A percentile compares a stretch with the other conserved stretches of the same genome.
Evolutionary conservation across 1,140 invertebrate species (phyloP).

Genomic region (Octopus sinensis): DNA sequence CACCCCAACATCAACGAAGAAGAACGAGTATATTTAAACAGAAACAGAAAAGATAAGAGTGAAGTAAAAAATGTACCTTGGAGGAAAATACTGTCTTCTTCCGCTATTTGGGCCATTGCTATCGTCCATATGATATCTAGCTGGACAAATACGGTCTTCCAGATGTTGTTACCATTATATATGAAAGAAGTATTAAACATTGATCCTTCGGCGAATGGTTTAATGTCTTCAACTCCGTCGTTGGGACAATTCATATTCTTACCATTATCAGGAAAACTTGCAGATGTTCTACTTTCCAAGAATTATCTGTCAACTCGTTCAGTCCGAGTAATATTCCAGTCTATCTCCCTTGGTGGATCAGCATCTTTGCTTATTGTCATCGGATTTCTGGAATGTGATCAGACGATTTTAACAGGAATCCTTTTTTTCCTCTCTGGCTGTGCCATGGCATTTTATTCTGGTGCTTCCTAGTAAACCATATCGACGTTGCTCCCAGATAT

Average conservation of each 20-base stretch:
- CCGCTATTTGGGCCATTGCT: too few species aligned
- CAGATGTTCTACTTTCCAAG: conserved; percentile 71
- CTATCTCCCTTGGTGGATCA: conserved; percentile 15
- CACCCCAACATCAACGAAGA: too few species aligned
- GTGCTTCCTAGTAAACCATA: conserved; percentile 76
- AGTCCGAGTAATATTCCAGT: conserved; percentile 60
- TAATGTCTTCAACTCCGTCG: conserved; percentile 61
- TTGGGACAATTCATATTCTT: conserved; percentile 76
- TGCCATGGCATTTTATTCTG: conserved; percentile 15
- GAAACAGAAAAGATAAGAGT: too few species aligned
- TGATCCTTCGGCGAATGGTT: too few species aligned
- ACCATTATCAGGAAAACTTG: conserved; percentile 72
- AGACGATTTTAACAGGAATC: conserved; percentile 20
- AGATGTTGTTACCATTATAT: too few species aligned
- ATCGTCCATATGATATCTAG: too few species aligned
- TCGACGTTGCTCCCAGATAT: conserved; percentile 70
- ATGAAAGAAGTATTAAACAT: too few species aligned
- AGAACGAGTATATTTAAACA: too few species aligned
- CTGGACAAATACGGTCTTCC: too few species aligned
- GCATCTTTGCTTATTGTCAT: conserved; percentile 13
- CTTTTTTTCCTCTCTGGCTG: conserved; percentile 22
- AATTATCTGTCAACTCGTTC: conserved; percentile 63
- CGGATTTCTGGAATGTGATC: conserved; percentile 22
- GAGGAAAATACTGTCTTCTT: too few species aligned
- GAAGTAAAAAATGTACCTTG: too few species aligned